Evolutionary conservation across 2,113 vertebrate genomes (phyloP).

Genomic region (Junco hyemalis): DNA sequence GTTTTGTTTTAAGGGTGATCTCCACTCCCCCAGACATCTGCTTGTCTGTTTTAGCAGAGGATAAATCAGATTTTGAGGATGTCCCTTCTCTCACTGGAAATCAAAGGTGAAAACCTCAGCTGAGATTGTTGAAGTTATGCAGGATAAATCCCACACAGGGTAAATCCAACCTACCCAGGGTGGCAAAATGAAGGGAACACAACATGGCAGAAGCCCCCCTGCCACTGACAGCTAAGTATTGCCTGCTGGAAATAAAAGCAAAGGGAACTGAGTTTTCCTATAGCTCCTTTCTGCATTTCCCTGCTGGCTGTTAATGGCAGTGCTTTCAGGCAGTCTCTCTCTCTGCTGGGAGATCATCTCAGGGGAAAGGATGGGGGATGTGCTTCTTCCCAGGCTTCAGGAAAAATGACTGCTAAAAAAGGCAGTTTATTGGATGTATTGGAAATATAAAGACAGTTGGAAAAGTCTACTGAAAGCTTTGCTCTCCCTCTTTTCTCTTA

Average conservation of each 20-base stretch:
- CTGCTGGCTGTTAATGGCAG: neutral
- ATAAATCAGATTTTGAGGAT: neutral
- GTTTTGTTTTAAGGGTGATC: neutral
- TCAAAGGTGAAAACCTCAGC: neutral
- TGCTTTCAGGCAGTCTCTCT: neutral
- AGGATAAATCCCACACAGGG: neutral
- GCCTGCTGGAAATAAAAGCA: neutral
- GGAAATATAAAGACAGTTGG: neutral
- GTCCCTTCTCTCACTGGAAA: neutral
- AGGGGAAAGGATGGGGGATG: neutral
- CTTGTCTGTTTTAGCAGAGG: neutral
- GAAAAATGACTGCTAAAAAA: neutral
- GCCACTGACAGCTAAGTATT: neutral
- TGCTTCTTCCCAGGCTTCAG: neutral
- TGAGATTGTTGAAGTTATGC: neutral
- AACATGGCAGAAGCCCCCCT: neutral
- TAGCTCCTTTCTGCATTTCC: neutral
- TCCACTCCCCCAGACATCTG: neutral
- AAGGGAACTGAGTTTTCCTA: neutral
- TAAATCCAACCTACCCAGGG: neutral
- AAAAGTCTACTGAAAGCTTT: neutral
- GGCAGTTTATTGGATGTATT: accelerated
- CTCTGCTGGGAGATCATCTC: neutral
- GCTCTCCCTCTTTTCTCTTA: neutral
- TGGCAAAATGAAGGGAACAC: neutral